These are phyloP conservation scores for Hemitrygon akajei DNA, from an alignment of 2,797 vertebrate genomes.

Conservation along the genomic window DNA sequence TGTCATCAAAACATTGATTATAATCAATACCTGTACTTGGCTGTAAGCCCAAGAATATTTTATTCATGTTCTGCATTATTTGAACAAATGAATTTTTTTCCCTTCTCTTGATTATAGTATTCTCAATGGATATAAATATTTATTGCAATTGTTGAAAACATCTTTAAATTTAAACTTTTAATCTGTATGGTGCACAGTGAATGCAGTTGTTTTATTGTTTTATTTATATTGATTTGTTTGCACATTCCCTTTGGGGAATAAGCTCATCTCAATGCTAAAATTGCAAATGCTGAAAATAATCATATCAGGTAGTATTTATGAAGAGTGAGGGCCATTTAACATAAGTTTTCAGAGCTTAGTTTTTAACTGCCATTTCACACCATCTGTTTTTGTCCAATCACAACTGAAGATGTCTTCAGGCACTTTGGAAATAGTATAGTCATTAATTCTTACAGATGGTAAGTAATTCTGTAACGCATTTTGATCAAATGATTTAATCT, in stretches of 20 bases:
- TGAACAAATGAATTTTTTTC: background rate
- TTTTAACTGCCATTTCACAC: background rate
- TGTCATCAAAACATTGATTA: too few relatives aligned
- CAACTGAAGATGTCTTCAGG: background rate
- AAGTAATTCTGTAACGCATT: background rate
- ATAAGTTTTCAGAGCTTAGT: background rate
- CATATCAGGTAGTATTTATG: background rate
- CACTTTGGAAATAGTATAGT: background rate
- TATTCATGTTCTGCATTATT: too few relatives aligned
- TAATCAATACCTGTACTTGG: too few relatives aligned
- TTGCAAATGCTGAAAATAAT: background rate
- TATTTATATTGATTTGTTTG: background rate
- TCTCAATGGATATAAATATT: background rate
- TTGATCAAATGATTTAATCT: background rate
- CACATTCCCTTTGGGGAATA: background rate
- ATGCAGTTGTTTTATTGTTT: background rate
- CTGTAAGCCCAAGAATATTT: too few relatives aligned
- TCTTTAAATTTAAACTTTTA: background rate
- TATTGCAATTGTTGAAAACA: background rate
- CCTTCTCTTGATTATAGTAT: background rate
- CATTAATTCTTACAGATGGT: background rate
- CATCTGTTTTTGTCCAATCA: background rate
- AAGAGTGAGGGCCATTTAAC: background rate
- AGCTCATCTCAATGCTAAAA: background rate
- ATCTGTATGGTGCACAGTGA: background rate